A percentile compares a stretch with the other conserved stretches of the same genome.
phyloP scores from a whole-genome alignment of 2,888 invertebrate species.

The Liodrosophila aerea region DNA sequence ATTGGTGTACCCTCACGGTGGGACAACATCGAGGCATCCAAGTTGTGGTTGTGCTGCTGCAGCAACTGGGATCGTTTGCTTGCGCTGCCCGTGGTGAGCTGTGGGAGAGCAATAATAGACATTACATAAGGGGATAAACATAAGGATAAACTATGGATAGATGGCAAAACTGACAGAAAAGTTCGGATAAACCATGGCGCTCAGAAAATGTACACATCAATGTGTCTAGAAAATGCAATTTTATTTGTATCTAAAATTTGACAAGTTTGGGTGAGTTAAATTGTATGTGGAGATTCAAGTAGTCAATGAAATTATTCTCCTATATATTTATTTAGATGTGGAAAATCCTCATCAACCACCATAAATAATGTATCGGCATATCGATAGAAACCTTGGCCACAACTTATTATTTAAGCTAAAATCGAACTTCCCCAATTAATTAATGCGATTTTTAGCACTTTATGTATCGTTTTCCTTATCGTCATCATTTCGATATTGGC shows the following conservation, averaged over 20 bases:
- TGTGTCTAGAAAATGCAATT: too few species aligned
- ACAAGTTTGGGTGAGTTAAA: constrained; percentile 3
- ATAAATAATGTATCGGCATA: too few species aligned
- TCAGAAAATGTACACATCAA: too few species aligned
- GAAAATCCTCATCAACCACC: too few species aligned
- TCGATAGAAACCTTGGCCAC: too few species aligned
- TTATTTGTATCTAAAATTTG: constrained; percentile 20
- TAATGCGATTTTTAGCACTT: too few species aligned
- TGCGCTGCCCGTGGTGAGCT: constrained; percentile 78
- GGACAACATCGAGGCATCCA: constrained; percentile 73
- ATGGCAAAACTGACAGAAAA: constrained; percentile 29
- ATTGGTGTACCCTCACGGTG: constrained; percentile 88
- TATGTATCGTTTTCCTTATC: too few species aligned
- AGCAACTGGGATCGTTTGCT: constrained; percentile 74
- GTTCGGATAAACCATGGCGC: constrained; percentile 43
- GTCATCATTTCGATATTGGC: too few species aligned
- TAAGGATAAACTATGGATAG: background rate
- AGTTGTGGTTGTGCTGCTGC: constrained; percentile 62
- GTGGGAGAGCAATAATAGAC: background rate
- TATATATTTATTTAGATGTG: too few species aligned
- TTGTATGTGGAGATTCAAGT: background rate
- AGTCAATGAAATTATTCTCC: too few species aligned
- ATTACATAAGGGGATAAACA: background rate
- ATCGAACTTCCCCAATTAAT: too few species aligned
- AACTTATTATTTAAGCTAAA: too few species aligned